Base-by-base conservation (phyloP, 2,113 vertebrate species). In the Channa maculata region DNA sequence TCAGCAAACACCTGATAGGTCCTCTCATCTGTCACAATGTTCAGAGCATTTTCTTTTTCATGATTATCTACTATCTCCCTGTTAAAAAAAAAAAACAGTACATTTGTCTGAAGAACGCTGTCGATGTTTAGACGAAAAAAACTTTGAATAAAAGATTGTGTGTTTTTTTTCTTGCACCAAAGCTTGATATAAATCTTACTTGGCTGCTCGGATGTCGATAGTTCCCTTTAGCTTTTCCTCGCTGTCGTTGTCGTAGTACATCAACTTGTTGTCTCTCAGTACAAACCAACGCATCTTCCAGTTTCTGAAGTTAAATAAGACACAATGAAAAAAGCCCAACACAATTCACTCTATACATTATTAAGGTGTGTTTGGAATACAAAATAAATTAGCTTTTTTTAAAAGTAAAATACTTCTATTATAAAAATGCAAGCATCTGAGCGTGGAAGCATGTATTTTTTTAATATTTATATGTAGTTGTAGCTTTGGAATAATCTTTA, bases 241-340 rank as follows among this genome's bases (percentile, higher is more conserved):
- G 0, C 96, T 96, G 69, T 98, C 97, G 12, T 96, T 98, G 63
- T 97, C 96, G 2, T 96, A 98, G 81, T 98, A 98, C 96, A 98
- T 97, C 71, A 97, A 95, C 71, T 96, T 97, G 45, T 89, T 94
- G 55, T 96, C 96, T 12, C 96, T 95, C 77, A 97, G 94, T 8
- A 97, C 97, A 66, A 97, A 98, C 97, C 97, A 98, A 70, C 97
- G 96, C 88, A 97, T 96, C 81, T 97, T 98, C 97, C 97, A 98
- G 93, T 97, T 98, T 62, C 96, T 95, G 33, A 6, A 15, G 57
- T 0, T 10, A 39, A 79, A 60, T 3, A 12, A 64, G 39, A 66
- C 24, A 65, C 72, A 65, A 79, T 79, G 8, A 80, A 59, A 67
- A 50, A 65, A 24, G 7, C 24, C 49, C 65, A 61, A 41, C 6